phyloP scores from a whole-genome alignment of 2,113 vertebrate genomes.

The Carlito syrichta region DNA sequence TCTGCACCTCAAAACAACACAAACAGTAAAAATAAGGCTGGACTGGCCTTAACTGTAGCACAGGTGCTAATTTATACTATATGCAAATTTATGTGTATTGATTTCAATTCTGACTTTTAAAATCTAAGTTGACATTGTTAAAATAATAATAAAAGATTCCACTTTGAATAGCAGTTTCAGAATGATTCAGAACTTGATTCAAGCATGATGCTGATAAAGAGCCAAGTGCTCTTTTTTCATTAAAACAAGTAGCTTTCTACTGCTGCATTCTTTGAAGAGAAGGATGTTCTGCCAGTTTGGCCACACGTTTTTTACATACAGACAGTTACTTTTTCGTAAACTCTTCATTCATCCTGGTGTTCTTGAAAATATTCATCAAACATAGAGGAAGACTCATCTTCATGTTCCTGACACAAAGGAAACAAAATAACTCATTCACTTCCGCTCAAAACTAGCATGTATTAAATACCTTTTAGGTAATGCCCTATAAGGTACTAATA shows the following conservation, averaged over 20 bases:
- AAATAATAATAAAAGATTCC: not conserved
- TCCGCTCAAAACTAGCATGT: not conserved
- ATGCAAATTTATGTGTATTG: conserved; percentile 21
- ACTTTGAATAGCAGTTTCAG: not conserved
- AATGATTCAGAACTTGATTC: not conserved
- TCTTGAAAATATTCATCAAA: conserved; percentile 91
- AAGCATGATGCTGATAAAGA: not conserved
- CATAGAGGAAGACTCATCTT: conserved; percentile 87
- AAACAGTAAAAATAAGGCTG: conserved; percentile 39
- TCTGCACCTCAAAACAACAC: not conserved
- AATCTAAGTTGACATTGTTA: conserved; percentile 30
- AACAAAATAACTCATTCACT: not conserved
- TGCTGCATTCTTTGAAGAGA: not conserved
- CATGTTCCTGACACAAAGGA: conserved; percentile 83
- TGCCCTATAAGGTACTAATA: not conserved
- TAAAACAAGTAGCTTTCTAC: not conserved
- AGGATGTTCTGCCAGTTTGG: not conserved
- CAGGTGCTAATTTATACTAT: not conserved
- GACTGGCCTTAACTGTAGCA: not conserved
- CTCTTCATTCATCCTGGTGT: conserved; percentile 73
- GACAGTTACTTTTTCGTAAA: not conserved
- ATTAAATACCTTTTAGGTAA: not conserved
- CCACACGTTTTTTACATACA: not conserved
- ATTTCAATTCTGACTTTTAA: not conserved
- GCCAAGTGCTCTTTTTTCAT: not conserved